phyloP scores from a whole-genome alignment of 1,140 invertebrate species.

The Bombus difficillimus region DNA sequence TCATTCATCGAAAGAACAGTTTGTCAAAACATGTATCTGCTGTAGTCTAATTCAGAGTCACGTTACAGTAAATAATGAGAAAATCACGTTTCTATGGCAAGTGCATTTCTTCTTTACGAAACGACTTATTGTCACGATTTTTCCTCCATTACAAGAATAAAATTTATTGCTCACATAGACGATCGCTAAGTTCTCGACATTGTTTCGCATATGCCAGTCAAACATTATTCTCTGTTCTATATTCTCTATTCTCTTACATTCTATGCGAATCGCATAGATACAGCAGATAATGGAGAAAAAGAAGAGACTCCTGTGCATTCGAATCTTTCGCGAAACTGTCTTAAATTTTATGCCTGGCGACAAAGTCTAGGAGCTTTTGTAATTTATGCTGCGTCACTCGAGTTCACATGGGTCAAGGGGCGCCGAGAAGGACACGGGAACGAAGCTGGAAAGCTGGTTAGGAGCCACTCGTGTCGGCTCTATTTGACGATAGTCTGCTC shows the following conservation, averaged over 20 bases:
- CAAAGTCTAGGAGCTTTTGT: conserved; percentile 36
- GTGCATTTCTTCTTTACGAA: background rate
- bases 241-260: no score
- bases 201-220: background rate
- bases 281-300: background rate
- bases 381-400: conserved; percentile 34
- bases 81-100: no score
- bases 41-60: background rate
- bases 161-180: background rate
- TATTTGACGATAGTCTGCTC: conserved; percentile 54
- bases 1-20: background rate
- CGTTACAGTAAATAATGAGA: background rate
- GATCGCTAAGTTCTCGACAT: background rate
- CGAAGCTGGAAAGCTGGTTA: conserved; percentile 43
- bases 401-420: conserved; percentile 42
- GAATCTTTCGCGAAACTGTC: background rate
- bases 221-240: no score
- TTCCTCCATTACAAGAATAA: background rate
- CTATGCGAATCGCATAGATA: background rate
- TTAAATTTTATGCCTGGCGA: conserved; percentile 24
- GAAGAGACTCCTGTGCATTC: background rate
- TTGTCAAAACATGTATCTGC: background rate
- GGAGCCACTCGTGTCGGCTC: conserved; percentile 46
- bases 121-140: background rate
- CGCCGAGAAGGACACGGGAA: conserved; percentile 17